Percentiles rank a stretch among this genome's conserved stretches.
Evolutionary conservation across 2,888 invertebrate species (phyloP).

Genomic region (Philereme transversata): DNA sequence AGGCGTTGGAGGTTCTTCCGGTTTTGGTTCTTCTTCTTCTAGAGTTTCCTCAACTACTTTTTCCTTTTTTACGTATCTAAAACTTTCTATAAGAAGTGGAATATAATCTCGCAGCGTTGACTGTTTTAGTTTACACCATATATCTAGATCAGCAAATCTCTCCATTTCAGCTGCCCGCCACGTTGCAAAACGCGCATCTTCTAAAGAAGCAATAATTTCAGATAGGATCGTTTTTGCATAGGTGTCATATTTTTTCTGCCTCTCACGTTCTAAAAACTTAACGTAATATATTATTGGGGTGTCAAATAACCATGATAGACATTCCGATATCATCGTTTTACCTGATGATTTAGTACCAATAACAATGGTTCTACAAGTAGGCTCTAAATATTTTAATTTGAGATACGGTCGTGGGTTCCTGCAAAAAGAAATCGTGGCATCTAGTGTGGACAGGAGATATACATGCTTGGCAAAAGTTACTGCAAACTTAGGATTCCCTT

Average conservation of each 20-base stretch:
- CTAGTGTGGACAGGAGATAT: slow-evolving; percentile 82
- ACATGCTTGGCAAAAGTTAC: slow-evolving; percentile 85
- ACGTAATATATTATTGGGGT: slow-evolving; percentile 70
- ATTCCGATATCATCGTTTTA: slow-evolving; percentile 82
- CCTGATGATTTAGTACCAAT: slow-evolving; percentile 85
- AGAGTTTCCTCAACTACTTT: slow-evolving; percentile 10
- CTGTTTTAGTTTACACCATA: slow-evolving; percentile 60
- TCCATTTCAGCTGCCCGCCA: slow-evolving; percentile 69
- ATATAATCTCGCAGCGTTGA: slow-evolving; percentile 51
- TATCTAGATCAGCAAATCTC: slow-evolving; percentile 59
- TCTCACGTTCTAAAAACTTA: slow-evolving; percentile 52
- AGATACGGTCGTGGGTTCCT: slow-evolving; percentile 86
- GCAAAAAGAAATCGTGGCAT: slow-evolving; percentile 80
- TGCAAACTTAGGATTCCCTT: slow-evolving; percentile 81
- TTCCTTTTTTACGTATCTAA: slow-evolving; percentile 23
- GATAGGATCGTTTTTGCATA: slow-evolving; percentile 64
- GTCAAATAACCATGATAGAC: slow-evolving; percentile 81
- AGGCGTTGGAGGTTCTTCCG: slow-evolving; percentile 12
- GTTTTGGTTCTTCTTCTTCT: slow-evolving; percentile 28
- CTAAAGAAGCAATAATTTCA: slow-evolving; percentile 69
- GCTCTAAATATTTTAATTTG: slow-evolving; percentile 81
- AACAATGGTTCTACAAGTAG: slow-evolving; percentile 84
- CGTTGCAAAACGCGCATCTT: slow-evolving; percentile 58
- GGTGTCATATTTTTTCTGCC: slow-evolving; percentile 53
- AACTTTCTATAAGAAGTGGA: slow-evolving; percentile 44